phyloP scores from a whole-genome alignment of 2,797 vertebrate species.

The Micropoecilia bifurca region DNA sequence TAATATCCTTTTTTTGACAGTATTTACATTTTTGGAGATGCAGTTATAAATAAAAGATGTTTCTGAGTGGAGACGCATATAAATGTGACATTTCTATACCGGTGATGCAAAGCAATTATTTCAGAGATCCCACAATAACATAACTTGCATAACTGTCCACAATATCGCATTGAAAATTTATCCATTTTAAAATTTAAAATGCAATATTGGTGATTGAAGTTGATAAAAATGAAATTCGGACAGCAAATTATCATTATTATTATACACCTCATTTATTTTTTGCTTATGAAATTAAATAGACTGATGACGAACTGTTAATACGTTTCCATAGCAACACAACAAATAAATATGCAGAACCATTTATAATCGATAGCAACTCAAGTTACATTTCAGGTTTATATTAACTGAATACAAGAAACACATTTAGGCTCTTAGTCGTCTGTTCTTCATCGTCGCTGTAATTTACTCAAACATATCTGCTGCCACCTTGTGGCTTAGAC shows the following conservation, averaged over 20 bases:
- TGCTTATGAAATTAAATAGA: conserved; percentile 30
- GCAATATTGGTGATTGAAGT: not conserved
- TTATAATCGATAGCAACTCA: conserved; percentile 9
- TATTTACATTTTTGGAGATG: not conserved
- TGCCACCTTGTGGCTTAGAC: conserved; percentile 58
- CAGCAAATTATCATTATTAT: not conserved
- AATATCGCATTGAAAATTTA: not conserved
- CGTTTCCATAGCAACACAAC: not conserved
- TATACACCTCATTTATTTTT: not conserved
- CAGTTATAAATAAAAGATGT: not conserved
- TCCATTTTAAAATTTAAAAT: not conserved
- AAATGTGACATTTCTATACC: not conserved
- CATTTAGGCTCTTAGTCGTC: not conserved
- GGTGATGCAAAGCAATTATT: not conserved
- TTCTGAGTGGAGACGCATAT: not conserved
- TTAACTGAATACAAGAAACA: not conserved
- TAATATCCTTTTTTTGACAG: not conserved
- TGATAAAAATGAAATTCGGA: not conserved
- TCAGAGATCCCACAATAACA: not conserved
- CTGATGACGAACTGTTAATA: not conserved
- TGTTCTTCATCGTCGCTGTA: not conserved
- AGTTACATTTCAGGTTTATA: not conserved
- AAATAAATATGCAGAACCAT: not conserved
- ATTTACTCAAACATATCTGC: conserved; percentile 44
- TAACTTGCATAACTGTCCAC: not conserved